Conservation (phyloP, 2,888 invertebrate species). For the Trichogramma evanescens region DNA sequence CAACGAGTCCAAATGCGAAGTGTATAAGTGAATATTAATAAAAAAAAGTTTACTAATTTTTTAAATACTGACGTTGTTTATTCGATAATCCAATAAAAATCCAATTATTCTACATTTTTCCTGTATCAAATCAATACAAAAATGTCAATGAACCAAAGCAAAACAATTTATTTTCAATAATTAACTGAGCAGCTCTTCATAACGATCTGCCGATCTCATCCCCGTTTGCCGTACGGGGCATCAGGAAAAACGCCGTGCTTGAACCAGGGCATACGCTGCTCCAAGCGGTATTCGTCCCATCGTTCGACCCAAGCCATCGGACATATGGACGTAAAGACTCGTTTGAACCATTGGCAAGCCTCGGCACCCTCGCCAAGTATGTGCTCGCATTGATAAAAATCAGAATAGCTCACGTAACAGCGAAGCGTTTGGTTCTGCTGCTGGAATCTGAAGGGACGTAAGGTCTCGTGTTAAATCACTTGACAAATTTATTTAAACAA, state of each 20-base stretch:
- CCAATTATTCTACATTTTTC: too few species aligned
- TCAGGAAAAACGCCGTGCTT: conserved; percentile 13
- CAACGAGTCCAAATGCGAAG: conserved; percentile 3
- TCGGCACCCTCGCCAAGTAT: conserved; percentile 33
- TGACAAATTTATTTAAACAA: too few species aligned
- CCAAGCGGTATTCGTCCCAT: conserved; percentile 33
- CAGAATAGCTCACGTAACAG: conserved; percentile 40
- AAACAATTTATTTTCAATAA: not conserved
- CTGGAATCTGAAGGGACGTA: conserved; percentile 33
- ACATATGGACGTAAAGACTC: conserved; percentile 34
- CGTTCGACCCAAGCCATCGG: conserved; percentile 34
- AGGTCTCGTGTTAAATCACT: too few species aligned
- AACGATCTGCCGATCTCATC: not conserved
- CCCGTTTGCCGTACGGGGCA: conserved; percentile 11
- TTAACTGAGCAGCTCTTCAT: not conserved
- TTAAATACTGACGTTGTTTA: conserved; percentile 6
- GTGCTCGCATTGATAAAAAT: conserved; percentile 39
- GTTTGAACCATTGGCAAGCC: conserved; percentile 39
- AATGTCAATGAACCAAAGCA: too few species aligned
- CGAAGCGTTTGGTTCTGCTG: conserved; percentile 38
- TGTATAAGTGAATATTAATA: conserved; percentile 18
- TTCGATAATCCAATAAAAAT: not conserved
- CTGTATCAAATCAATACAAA: too few species aligned
- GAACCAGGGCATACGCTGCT: conserved; percentile 31
- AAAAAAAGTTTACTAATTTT: conserved; percentile 20